Base-by-base conservation (phyloP, 1,140 invertebrate genomes). In the Drosophila pseudoananassae region DNA sequence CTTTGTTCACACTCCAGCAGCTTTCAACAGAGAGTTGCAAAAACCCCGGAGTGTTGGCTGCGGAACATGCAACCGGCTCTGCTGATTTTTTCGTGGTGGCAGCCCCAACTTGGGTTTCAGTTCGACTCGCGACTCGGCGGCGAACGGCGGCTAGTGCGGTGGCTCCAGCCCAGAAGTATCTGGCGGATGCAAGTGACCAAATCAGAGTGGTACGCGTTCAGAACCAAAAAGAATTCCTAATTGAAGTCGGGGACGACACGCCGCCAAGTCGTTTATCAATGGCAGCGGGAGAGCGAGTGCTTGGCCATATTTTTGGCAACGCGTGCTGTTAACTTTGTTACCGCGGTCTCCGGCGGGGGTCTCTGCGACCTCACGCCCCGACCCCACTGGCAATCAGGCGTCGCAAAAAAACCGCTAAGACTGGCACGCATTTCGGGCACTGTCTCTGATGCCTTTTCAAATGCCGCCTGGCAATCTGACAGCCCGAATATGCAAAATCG, bases 1-100 rank as follows among this genome's bases (percentile, higher is more conserved):
- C 73, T 60, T 25, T 25, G 73, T 78, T 78, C 54, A 78, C 82
- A 81, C 81, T 75, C 40, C 63, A 85, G 76, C 72, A 73, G 76
- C 76, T 80, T 64, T 49, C 77, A 69, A 45, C 57, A 33, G 57
- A 31, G 60, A 63, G 74, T 85, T 85, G 78, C 82, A 87, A 61
- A 85, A 78, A 77, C 14, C 14, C 4, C 4, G 55, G 54, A 20
- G 15, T 8, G 46, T 27, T 5, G 53, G 25, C 63, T 43, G 40
- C 38, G 25, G 27, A 31, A 45, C 51, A 38, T 29, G 52, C 43
- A 31, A 36, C 52, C 49, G 46, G 17, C 56, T 58, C 46, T 43
- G 40, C 45, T 76, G 76, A 80, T 3, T 36, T 46, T 23, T 51
- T 64, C 31, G 27, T n/a, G 12, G 12, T 60, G 14, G 40, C 40